Percentiles rank a stretch among this genome's conserved stretches.
Evolutionary conservation across 1,140 invertebrate genomes (phyloP).

Genomic region (Drosophila repletoides): DNA sequence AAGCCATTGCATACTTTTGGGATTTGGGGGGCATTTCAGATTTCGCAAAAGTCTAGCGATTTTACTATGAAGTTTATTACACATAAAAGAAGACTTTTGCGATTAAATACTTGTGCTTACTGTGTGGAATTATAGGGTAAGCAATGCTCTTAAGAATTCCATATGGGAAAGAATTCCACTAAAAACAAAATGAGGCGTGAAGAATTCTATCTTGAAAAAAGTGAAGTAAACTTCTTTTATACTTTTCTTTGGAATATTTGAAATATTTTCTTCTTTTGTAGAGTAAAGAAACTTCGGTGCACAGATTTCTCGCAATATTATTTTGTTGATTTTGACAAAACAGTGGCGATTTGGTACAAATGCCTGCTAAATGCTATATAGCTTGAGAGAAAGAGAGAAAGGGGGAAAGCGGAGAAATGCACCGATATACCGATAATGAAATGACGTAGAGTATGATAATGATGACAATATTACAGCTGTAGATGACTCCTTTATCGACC

Average conservation of each 20-base stretch:
- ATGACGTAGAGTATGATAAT: constrained; percentile 54
- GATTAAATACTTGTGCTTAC: too few relatives aligned
- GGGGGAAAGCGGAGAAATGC: background rate
- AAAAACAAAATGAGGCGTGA: too few relatives aligned
- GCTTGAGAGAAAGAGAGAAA: constrained; percentile 15
- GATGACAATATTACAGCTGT: constrained; percentile 56
- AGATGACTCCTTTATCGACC: constrained; percentile 27
- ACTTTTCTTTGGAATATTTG: too few relatives aligned
- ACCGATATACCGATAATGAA: too few relatives aligned
- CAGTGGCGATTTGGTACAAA: constrained; percentile 29
- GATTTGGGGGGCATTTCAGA: constrained; percentile 13
- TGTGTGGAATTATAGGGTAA: too few relatives aligned
- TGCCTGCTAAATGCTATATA: constrained; percentile 36
- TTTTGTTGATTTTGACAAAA: constrained; percentile 64
- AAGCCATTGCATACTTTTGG: constrained; percentile 37
- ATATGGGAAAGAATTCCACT: too few relatives aligned
- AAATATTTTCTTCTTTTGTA: too few relatives aligned
- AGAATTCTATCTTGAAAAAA: too few relatives aligned
- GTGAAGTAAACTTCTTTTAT: too few relatives aligned
- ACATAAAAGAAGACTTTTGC: background rate
- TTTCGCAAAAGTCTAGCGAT: background rate
- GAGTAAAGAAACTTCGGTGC: constrained; percentile 1
- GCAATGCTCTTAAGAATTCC: too few relatives aligned
- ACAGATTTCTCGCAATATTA: background rate
- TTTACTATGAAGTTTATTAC: background rate